phyloP scores from a whole-genome alignment of 2,113 vertebrate species.

The Rhea pennata region DNA sequence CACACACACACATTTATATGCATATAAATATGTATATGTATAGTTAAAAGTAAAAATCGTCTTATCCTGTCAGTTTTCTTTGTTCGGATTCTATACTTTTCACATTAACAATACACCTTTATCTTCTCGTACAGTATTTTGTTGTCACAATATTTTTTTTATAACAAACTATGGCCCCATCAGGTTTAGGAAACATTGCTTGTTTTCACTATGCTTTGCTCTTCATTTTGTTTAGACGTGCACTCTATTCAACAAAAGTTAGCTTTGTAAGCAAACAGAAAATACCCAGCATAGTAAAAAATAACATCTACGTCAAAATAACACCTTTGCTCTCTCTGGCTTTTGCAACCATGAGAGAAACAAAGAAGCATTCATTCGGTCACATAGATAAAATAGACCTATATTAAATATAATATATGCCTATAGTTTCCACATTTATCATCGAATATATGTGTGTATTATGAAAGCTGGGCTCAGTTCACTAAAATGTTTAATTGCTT shows the following conservation, averaged over 20 bases:
- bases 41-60: constrained; percentile 12
- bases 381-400: not conserved
- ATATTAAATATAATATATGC: not conserved
- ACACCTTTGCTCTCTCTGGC: not conserved
- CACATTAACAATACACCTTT: constrained; percentile 1
- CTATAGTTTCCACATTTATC: not conserved
- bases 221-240: not conserved
- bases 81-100: constrained; percentile 46
- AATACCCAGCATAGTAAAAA: not conserved
- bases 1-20: not conserved
- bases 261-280: not conserved
- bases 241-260: not conserved
- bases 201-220: not conserved
- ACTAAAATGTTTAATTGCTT: not conserved
- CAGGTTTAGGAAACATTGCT: not conserved
- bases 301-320: not conserved
- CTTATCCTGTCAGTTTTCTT: constrained; percentile 24
- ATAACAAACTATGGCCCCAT: not conserved
- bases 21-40: constrained; percentile 3
- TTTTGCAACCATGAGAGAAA: not conserved
- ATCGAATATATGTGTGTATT: not conserved
- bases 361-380: not conserved
- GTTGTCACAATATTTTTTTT: not conserved
- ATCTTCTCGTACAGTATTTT: not conserved
- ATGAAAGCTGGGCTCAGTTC: not conserved